A percentile compares a stretch with the other conserved stretches of the same genome.
Evolutionary conservation across 2,888 invertebrate species (phyloP).

Genomic region (Trimorus sp.): DNA sequence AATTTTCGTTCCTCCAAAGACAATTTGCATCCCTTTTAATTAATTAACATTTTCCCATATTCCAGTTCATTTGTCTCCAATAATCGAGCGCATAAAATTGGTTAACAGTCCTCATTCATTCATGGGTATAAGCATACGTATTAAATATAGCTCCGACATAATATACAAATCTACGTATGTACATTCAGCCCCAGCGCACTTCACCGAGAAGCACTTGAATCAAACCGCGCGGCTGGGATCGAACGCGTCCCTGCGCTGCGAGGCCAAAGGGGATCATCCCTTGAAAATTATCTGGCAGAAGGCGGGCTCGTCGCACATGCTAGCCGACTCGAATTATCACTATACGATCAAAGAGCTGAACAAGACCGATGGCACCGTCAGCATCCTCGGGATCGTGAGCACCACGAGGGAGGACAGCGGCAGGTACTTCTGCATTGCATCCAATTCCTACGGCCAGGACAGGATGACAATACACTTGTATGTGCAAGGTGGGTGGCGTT

Average conservation of each 20-base stretch:
- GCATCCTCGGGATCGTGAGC: constrained; percentile 91
- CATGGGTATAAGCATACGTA: no score
- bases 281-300: constrained; percentile 92
- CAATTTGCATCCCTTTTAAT: no score
- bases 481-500: constrained; percentile 86
- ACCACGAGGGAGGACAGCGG: constrained; percentile 95
- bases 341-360: constrained; percentile 78
- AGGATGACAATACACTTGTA: constrained; percentile 95
- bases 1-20: no score
- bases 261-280: constrained; percentile 93
- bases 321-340: constrained; percentile 79
- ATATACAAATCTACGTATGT: no score
- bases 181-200: constrained; percentile 89
- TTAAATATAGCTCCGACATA: no score
- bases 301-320: constrained; percentile 83
- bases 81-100: no score
- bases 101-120: no score
- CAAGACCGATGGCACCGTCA: constrained; percentile 87
- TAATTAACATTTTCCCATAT: no score
- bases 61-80: no score
- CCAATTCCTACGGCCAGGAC: constrained; percentile 94
- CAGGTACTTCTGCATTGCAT: constrained; percentile 92
- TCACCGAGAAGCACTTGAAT: constrained; percentile 86
- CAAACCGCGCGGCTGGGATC: constrained; percentile 79
- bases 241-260: constrained; percentile 87